These are phyloP conservation scores for Dendrolimus houi DNA, from an alignment of 2,888 invertebrate genomes.

Conservation along the genomic window DNA sequence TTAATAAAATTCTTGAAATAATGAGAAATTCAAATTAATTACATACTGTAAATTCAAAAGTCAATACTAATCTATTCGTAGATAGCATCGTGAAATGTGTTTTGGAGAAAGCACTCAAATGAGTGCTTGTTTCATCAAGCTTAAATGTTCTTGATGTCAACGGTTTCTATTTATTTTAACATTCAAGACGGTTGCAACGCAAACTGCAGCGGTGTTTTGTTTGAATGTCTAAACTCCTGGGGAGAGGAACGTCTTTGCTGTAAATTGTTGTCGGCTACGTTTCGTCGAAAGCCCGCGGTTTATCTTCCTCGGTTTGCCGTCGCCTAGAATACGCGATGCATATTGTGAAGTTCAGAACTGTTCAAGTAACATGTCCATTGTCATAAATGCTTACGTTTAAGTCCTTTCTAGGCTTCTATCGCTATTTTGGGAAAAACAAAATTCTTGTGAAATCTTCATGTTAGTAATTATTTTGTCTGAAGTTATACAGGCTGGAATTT, in stretches of 20 bases:
- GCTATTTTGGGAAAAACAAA: no score
- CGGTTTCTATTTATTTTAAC: constrained; percentile 22
- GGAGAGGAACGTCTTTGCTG: constrained; percentile 20
- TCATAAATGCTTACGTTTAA: neutral
- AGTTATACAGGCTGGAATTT: no score
- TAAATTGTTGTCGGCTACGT: constrained; percentile 35
- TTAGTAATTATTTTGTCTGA: no score
- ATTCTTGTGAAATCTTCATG: no score
- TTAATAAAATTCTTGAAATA: no score
- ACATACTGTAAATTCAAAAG: no score
- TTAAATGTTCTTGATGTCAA: constrained; percentile 15
- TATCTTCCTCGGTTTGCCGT: constrained; percentile 26
- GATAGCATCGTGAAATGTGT: neutral
- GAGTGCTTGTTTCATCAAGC: constrained; percentile 10
- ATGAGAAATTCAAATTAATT: no score
- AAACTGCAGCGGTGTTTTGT: constrained; percentile 24
- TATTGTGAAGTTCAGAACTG: constrained; percentile 8
- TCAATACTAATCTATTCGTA: neutral
- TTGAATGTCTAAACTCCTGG: constrained; percentile 10
- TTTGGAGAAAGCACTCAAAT: constrained; percentile 1
- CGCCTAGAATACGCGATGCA: constrained; percentile 33
- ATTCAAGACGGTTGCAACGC: constrained; percentile 24
- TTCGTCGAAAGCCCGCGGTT: constrained; percentile 28
- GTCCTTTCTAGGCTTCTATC: no score
- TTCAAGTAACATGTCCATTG: neutral